These are phyloP conservation scores for Ciconia stormi DNA, from an alignment of 2,113 vertebrate species.

Conservation along the genomic window DNA sequence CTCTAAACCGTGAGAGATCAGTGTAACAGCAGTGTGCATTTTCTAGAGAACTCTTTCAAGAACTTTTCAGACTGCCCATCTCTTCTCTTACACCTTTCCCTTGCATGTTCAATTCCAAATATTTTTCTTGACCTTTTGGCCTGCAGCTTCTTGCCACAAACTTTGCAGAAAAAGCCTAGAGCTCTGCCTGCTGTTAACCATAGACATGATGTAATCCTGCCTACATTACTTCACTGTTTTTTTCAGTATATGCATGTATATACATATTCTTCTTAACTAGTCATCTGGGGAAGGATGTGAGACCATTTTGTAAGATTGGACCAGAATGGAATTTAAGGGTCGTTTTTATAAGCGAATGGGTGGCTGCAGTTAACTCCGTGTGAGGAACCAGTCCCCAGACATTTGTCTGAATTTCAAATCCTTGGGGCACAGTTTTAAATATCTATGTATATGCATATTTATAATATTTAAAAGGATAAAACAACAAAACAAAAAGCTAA, in stretches of 20 bases:
- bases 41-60: background rate
- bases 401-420: conserved; percentile 1
- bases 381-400: background rate
- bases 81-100: background rate
- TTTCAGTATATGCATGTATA: background rate
- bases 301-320: background rate
- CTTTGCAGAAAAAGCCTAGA: background rate
- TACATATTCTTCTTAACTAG: conserved; percentile 36
- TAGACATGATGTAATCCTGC: conserved; percentile 54
- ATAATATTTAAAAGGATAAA: conserved; percentile 1
- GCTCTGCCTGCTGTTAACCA: conserved; percentile 47
- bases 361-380: background rate
- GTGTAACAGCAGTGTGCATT: background rate
- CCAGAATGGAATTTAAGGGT: background rate
- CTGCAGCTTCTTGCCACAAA: conserved; percentile 15
- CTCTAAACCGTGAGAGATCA: background rate
- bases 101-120: conserved; percentile 1
- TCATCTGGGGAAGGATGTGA: conserved; percentile 41
- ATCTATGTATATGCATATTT: background rate
- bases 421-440: background rate
- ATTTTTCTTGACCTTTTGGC: conserved; percentile 32
- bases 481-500: background rate
- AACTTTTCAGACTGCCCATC: background rate
- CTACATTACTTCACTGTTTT: conserved; percentile 4
- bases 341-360: conserved; percentile 24